Percentiles rank a stretch among this genome's conserved stretches.
These are phyloP conservation scores for Mellilla xanthometata DNA, from an alignment of 2,888 invertebrate genomes.

Conservation along the genomic window DNA sequence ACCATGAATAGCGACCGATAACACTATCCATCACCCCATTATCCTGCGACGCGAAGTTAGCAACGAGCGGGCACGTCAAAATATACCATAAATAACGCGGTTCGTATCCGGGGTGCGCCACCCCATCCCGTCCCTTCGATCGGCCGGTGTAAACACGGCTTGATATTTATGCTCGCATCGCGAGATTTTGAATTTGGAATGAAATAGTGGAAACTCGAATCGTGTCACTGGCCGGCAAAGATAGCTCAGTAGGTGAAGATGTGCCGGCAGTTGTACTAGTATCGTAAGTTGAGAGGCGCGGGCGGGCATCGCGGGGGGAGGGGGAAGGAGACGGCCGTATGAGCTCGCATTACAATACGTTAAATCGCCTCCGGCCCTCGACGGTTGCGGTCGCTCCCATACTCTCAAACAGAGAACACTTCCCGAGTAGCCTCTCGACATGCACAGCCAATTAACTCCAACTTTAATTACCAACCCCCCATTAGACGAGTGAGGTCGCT, in stretches of 20 bases:
- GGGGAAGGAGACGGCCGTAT: conserved; percentile 43
- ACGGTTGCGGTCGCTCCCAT: conserved; percentile 50
- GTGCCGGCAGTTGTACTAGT: conserved; percentile 12
- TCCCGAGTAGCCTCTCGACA: conserved; percentile 49
- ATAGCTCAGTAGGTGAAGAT: conserved; percentile 21
- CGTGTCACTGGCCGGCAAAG: conserved; percentile 1
- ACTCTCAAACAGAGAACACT: conserved; percentile 44
- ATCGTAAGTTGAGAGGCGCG: not conserved
- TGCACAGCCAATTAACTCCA: conserved; percentile 62
- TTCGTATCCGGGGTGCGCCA: conserved; percentile 60
- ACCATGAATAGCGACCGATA: conserved; percentile 76
- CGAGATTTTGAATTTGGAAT: conserved; percentile 40
- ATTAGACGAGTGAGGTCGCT: conserved; percentile 48
- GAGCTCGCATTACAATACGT: conserved; percentile 66
- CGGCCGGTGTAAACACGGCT: conserved; percentile 49
- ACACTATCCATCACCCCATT: conserved; percentile 81
- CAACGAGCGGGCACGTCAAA: conserved; percentile 75
- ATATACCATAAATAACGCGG: conserved; percentile 79
- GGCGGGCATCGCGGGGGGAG: conserved; percentile 42
- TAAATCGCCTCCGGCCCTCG: conserved; percentile 64
- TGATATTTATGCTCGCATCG: conserved; percentile 49
- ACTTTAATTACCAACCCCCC: conserved; percentile 63
- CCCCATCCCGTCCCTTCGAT: conserved; percentile 53
- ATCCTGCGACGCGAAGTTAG: conserved; percentile 76
- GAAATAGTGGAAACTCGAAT: conserved; percentile 45